Percentiles rank a stretch among this genome's conserved stretches.
Conservation (phyloP, 2,113 vertebrate species). For the Cynopterus brachyotis region DNA sequence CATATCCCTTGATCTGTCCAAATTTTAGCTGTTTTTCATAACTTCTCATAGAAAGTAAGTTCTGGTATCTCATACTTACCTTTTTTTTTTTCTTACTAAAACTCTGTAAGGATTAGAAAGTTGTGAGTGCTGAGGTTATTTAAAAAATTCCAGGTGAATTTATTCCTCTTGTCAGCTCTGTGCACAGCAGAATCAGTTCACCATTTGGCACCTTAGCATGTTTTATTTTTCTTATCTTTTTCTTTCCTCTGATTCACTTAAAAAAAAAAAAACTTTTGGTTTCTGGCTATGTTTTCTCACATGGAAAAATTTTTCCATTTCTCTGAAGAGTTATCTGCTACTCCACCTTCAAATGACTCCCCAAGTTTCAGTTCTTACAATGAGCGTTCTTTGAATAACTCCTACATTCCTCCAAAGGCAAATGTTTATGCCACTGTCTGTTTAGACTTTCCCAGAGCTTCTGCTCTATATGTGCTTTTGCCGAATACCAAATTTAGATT, state of each 20-base stretch:
- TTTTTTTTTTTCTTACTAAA: not conserved
- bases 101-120: not conserved
- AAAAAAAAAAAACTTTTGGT: no score
- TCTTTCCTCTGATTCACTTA: not conserved
- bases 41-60: not conserved
- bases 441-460: not conserved
- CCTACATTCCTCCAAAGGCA: not conserved
- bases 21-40: not conserved
- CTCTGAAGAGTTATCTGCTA: not conserved
- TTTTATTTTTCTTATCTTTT: not conserved
- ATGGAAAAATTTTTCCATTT: not conserved
- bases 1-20: not conserved
- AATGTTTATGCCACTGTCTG: not conserved
- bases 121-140: not conserved
- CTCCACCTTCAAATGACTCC: not conserved
- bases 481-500: not conserved
- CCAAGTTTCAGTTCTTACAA: not conserved
- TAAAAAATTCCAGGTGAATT: not conserved
- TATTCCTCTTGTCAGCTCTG: not conserved
- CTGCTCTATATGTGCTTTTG: not conserved
- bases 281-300: not conserved
- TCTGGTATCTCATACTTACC: not conserved
- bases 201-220: not conserved
- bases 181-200: not conserved
- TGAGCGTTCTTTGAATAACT: not conserved